Conservation (phyloP, 1,140 invertebrate genomes). For the Thaumatotibia leucotreta region DNA sequence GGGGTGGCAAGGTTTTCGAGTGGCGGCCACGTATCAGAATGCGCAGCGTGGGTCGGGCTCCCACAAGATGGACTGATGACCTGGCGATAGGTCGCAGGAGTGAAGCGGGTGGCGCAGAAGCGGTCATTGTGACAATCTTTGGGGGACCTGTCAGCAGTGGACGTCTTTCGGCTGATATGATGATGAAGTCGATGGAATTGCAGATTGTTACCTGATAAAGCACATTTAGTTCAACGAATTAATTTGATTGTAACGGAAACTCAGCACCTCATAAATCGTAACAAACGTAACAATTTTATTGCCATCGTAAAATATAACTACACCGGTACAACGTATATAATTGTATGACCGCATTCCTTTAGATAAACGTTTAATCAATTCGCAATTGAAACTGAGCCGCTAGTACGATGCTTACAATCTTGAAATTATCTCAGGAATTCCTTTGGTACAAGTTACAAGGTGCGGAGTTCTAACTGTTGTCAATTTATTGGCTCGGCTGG, state of each 20-base stretch:
- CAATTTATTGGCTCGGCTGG: no score
- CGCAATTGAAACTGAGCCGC: conserved; percentile 40
- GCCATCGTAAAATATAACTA: not conserved
- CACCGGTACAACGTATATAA: not conserved
- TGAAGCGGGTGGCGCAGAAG: no score
- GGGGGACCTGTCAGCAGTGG: no score
- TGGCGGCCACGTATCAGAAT: no score
- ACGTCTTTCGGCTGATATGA: no score
- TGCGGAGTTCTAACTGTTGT: not conserved
- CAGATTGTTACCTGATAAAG: not conserved
- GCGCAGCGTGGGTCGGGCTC: no score
- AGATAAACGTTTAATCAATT: conserved; percentile 55
- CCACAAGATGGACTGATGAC: no score
- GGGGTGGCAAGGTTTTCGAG: no score
- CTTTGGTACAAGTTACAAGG: conserved; percentile 18
- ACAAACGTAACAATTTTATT: not conserved
- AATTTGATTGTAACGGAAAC: not conserved
- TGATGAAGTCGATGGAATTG: no score
- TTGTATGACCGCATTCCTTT: conserved; percentile 42
- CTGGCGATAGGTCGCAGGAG: no score
- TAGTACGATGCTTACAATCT: conserved; percentile 30
- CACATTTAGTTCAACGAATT: not conserved
- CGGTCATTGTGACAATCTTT: no score
- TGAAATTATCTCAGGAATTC: conserved; percentile 39
- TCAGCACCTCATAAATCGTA: not conserved